Evolutionary conservation across 1,140 invertebrate genomes (phyloP).

Genomic region (Goniozus legneri): DNA sequence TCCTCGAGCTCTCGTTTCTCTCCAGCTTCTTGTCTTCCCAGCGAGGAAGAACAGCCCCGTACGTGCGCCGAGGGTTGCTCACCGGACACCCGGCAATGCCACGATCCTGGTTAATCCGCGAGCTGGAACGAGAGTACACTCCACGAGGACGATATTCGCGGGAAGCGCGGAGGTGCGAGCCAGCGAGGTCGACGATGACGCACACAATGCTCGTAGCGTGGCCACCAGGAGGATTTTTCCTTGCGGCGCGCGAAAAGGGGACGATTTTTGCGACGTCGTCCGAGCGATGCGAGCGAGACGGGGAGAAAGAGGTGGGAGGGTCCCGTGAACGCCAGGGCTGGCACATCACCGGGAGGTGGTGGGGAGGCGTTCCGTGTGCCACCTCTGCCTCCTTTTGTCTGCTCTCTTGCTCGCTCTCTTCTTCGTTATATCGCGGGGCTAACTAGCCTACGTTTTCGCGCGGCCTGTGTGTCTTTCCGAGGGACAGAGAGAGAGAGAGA

Average conservation of each 20-base stretch:
- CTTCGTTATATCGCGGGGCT: neutral
- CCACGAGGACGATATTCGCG: constrained; percentile 19
- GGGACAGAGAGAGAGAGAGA: neutral
- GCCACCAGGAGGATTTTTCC: constrained; percentile 48
- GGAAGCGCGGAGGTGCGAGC: constrained; percentile 24
- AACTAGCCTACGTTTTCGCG: neutral
- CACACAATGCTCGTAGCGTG: constrained; percentile 34
- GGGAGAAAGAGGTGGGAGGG: constrained; percentile 53
- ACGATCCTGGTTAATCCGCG: constrained; percentile 26
- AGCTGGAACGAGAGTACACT: constrained; percentile 41
- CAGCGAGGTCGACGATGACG: constrained; percentile 24
- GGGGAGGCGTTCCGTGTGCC: constrained; percentile 32
- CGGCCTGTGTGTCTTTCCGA: neutral
- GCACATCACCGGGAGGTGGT: no score
- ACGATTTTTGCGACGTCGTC: constrained; percentile 58
- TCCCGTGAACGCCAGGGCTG: constrained; percentile 28
- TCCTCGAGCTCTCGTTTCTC: neutral
- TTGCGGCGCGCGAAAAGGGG: constrained; percentile 47
- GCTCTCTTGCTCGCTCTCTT: constrained; percentile 9
- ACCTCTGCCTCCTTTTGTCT: constrained; percentile 35
- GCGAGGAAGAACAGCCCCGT: neutral
- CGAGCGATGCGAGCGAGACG: no score
- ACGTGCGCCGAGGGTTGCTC: neutral
- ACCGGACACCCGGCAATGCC: neutral
- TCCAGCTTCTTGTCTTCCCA: no score